Conservation (phyloP, 53 echinoderm and acorn worm species). For the Echinarachnius parma region DNA sequence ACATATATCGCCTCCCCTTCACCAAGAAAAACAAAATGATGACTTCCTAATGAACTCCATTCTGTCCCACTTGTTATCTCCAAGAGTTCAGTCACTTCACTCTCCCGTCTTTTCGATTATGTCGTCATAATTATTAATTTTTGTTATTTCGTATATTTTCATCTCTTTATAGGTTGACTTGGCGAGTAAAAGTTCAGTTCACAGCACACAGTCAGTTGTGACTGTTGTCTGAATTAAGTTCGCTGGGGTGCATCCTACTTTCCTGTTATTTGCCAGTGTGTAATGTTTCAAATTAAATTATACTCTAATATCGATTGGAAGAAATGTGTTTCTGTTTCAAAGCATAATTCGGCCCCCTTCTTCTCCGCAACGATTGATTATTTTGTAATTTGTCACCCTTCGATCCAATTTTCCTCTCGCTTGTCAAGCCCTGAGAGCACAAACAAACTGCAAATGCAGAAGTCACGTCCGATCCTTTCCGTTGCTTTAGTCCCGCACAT, state of each 20-base stretch:
- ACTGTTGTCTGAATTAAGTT: too few species aligned
- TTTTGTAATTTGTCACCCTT: conserved; percentile 46
- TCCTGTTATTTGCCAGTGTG: conserved; percentile 29
- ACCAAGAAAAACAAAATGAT: too few species aligned
- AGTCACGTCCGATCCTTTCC: too few species aligned
- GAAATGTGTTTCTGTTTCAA: conserved; percentile 52
- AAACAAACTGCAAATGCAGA: too few species aligned
- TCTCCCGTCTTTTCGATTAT: too few species aligned
- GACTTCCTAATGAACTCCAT: too few species aligned
- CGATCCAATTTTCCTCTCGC: conserved; percentile 30
- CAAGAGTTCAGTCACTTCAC: too few species aligned
- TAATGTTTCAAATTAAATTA: conserved; percentile 43
- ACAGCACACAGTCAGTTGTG: conserved; percentile 9
- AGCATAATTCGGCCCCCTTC: conserved; percentile 42
- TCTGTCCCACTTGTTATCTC: too few species aligned
- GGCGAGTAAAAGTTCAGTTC: conserved; percentile 11
- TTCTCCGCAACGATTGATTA: conserved; percentile 32
- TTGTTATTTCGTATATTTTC: background rate
- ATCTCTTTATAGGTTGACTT: background rate
- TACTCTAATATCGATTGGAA: conserved; percentile 30
- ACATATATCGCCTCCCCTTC: too few species aligned
- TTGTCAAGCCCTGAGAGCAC: too few species aligned
- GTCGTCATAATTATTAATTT: background rate
- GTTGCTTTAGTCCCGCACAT: background rate
- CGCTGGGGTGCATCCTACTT: conserved; percentile 43